Evolutionary conservation across 2,113 vertebrate genomes (phyloP).

Genomic region (Melozone crissalis): DNA sequence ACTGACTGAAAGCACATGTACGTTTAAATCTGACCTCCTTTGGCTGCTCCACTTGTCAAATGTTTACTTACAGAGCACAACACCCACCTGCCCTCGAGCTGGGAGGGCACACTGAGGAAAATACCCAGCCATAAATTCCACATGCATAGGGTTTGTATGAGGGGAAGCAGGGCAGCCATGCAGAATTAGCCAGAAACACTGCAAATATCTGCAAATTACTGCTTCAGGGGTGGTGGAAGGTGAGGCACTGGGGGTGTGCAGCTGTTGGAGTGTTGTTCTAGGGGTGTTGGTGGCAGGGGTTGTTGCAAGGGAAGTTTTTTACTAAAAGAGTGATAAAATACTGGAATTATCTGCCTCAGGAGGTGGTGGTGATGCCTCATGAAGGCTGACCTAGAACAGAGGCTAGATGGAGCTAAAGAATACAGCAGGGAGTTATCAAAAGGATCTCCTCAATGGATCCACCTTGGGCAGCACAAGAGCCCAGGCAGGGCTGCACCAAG

Average conservation of each 20-base stretch:
- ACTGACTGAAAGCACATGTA: accelerated
- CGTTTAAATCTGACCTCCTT: not conserved
- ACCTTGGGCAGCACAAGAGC: not conserved
- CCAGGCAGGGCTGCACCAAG: not conserved
- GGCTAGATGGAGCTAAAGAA: not conserved
- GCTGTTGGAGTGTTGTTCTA: not conserved
- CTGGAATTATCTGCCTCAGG: not conserved
- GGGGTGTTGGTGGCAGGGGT: not conserved
- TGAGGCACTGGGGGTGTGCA: not conserved
- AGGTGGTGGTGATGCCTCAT: not conserved
- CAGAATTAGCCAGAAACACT: not conserved
- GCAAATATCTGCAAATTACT: too few relatives aligned
- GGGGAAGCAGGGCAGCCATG: not conserved
- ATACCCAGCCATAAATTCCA: not conserved
- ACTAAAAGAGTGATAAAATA: not conserved
- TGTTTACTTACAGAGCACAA: not conserved
- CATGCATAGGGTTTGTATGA: accelerated
- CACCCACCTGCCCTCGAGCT: not conserved
- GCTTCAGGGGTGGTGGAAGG: not conserved
- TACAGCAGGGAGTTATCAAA: not conserved
- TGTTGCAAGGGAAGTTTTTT: not conserved
- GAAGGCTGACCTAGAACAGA: not conserved
- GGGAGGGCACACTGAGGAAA: not conserved
- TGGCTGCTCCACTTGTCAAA: not conserved
- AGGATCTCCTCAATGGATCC: not conserved